These are phyloP conservation scores for Lathronympha strigana DNA, from an alignment of 2,888 invertebrate species.

Conservation along the genomic window DNA sequence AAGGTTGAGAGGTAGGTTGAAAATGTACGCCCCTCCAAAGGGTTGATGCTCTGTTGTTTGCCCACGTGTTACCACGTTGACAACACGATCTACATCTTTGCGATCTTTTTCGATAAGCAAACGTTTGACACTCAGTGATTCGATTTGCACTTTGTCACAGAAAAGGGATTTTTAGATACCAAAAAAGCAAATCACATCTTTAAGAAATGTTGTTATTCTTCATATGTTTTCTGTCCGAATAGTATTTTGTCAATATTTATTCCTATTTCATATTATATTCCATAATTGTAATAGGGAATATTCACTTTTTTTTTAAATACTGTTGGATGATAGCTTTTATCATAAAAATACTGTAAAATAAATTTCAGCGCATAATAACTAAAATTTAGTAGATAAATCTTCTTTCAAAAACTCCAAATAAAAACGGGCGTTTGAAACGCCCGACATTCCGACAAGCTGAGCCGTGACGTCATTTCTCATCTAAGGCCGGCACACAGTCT, in stretches of 20 bases:
- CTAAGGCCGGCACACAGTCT: too few species aligned
- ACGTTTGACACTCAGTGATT: neutral
- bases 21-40: neutral
- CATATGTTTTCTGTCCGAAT: neutral
- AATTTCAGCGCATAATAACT: too few species aligned
- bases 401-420: too few species aligned
- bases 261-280: too few species aligned
- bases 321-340: too few species aligned
- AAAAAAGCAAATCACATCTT: neutral
- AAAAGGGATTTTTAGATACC: neutral
- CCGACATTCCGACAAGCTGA: too few species aligned
- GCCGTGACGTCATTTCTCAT: too few species aligned
- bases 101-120: neutral
- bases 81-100: slow-evolving; percentile 12
- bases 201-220: neutral
- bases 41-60: slow-evolving; percentile 19
- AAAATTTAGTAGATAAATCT: too few species aligned
- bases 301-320: too few species aligned
- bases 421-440: too few species aligned
- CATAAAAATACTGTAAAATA: too few species aligned
- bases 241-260: neutral
- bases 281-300: too few species aligned
- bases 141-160: neutral
- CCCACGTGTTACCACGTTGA: slow-evolving; percentile 12
- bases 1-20: neutral